Percentiles rank a stretch among this genome's conserved stretches.
Evolutionary conservation across 1,140 invertebrate genomes (phyloP).

Genomic region (Lysiphlebus fabarum): DNA sequence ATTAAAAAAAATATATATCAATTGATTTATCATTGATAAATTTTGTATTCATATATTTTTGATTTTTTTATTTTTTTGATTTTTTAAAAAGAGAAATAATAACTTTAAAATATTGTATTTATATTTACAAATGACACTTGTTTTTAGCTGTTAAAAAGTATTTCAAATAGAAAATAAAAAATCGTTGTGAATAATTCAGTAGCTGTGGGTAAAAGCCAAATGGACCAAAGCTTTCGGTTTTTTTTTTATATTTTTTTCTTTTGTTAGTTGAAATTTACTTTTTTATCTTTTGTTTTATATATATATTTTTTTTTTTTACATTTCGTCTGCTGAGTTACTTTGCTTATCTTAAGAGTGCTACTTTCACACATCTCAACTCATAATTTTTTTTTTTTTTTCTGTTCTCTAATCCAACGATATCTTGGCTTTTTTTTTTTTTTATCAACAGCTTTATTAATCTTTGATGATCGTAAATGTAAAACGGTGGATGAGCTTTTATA

Average conservation of each 20-base stretch:
- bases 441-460: conserved; percentile 48
- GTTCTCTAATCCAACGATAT: conserved; percentile 9
- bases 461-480: conserved; percentile 46
- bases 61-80: conserved; percentile 1
- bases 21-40: neutral
- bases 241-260: conserved; percentile 16
- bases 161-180: conserved; percentile 17
- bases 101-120: no score
- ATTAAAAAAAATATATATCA: neutral
- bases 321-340: conserved; percentile 1
- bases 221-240: conserved; percentile 17
- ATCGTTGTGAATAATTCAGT: conserved; percentile 31
- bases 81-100: neutral
- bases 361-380: neutral
- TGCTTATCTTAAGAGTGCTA: conserved; percentile 8
- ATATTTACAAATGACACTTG: neutral
- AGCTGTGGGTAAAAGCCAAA: conserved; percentile 30
- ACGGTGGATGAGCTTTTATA: conserved; percentile 43
- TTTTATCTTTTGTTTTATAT: neutral
- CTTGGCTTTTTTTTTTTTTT: conserved; percentile 24
- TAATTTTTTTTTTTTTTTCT: conserved; percentile 8
- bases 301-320: conserved; percentile 11
- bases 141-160: neutral
- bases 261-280: neutral
- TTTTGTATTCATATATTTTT: no score